Base-by-base conservation (phyloP, 2,888 invertebrate species). In the Polyommatus iphigenia region DNA sequence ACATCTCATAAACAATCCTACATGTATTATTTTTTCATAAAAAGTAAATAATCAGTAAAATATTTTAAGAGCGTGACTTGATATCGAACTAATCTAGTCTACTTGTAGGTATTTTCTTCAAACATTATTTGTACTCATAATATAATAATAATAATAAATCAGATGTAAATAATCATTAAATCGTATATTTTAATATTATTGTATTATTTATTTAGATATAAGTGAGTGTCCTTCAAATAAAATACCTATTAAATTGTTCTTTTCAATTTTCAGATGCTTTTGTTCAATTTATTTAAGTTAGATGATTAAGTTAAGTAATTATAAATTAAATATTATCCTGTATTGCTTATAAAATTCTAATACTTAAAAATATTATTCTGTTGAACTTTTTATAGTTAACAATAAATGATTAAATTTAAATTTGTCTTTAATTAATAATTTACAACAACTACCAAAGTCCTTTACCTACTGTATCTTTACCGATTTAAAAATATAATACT, bases 1-100 rank as follows among this genome's bases (percentile, higher is more conserved):
- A 13, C 15, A 4, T 50, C 50, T 50, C 15, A 13, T 57, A 6
- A 18, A n/a, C 3, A 4, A 57, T n/a, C n/a, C n/a, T 57, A 18
- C 5, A n/a, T 18, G 15, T 54, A 59, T 59, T 59, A 57, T 59
- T 59, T 29, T 29, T 67, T 24, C 13, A 13, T 29, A 29, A 29
- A 67, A 62, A 15, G 15, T 15, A 15, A 50, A 13, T 24, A 24
- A 54, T 18, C 54, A 15, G 54, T 54, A 54, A 18, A 54, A 54
- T 54, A 54, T 36, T 41, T 57, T 81, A 79, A 85, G 86, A 85
- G 83, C 85, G 85, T 82, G 88, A 83, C 89, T 90, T 87, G 87
- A 87, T 89, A 90, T 88, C 87, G 91, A 92, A 91, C 91, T 93
- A 91, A 91, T 93, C 93, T 93, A 93, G 93, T 93, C 93, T 92